These are phyloP conservation scores for Lates japonicus DNA, from an alignment of 2,797 vertebrate genomes.

Conservation along the genomic window DNA sequence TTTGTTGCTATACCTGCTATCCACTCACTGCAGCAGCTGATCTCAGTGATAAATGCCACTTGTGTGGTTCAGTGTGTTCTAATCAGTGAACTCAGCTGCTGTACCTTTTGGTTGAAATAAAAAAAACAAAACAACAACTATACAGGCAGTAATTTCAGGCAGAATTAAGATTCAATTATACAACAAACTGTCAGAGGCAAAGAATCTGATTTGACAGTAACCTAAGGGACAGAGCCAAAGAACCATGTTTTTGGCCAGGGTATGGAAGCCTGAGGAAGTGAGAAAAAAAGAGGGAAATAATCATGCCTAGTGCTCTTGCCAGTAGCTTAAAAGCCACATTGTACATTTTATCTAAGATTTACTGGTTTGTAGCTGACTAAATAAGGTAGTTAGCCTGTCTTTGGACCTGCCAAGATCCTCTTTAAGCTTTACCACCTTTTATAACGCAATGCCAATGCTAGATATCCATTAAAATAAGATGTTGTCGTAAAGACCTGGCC, in stretches of 20 bases:
- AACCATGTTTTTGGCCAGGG: not conserved
- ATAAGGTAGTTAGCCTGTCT: no score
- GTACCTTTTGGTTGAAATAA: not conserved
- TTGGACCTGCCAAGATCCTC: not conserved
- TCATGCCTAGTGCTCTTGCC: no score
- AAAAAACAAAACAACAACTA: not conserved
- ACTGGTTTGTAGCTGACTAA: not conserved
- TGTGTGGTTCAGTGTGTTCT: not conserved
- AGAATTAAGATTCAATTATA: not conserved
- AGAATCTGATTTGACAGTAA: not conserved
- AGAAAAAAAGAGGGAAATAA: not conserved
- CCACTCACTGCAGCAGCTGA: not conserved
- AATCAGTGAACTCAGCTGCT: conserved; percentile 25
- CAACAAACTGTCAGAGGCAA: not conserved
- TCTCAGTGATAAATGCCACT: not conserved
- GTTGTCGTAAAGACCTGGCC: not conserved
- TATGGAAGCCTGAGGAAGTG: not conserved
- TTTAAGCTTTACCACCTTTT: not conserved
- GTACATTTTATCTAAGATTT: not conserved
- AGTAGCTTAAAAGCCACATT: not conserved
- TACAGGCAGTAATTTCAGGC: not conserved
- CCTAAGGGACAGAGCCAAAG: not conserved
- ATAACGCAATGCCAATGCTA: no score
- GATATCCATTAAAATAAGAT: not conserved
- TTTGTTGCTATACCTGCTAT: conserved; percentile 16